phyloP scores from a whole-genome alignment of 2,888 invertebrate genomes.

The Octodonta nipae region DNA sequence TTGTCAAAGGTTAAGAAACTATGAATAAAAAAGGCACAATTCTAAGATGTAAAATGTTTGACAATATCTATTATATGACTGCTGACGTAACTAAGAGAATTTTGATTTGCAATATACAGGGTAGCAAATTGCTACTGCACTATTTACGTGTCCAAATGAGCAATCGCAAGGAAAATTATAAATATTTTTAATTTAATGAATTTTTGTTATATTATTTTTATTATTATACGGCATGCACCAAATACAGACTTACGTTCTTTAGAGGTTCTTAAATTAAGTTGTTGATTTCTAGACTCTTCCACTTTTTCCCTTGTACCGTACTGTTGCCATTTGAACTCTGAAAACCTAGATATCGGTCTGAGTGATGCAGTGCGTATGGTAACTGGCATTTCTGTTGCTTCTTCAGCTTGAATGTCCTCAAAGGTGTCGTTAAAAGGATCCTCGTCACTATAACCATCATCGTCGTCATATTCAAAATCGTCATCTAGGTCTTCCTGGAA shows the following conservation, averaged over 20 bases:
- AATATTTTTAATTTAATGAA: neutral
- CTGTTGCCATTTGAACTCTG: conserved; percentile 31
- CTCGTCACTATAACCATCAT: conserved; percentile 25
- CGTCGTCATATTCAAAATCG: conserved; percentile 23
- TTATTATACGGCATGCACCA: neutral
- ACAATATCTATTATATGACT: too few species aligned
- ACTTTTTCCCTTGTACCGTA: conserved; percentile 29
- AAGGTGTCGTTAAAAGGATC: conserved; percentile 27
- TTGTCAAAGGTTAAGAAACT: too few species aligned
- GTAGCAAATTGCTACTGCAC: too few species aligned
- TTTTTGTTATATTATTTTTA: neutral
- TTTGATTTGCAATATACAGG: too few species aligned
- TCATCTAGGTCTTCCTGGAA: conserved; percentile 27
- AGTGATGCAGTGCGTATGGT: conserved; percentile 6
- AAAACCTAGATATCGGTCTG: conserved; percentile 19
- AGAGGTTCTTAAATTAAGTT: conserved; percentile 18
- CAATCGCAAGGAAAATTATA: neutral
- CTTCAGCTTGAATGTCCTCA: conserved; percentile 24
- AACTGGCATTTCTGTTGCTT: conserved; percentile 15
- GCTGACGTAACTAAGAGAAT: too few species aligned
- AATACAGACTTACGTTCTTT: conserved; percentile 20
- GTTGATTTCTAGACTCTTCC: conserved; percentile 27
- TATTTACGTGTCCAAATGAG: neutral
- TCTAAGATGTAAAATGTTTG: too few species aligned
- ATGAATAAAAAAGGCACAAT: too few species aligned